phyloP scores from a whole-genome alignment of 2,113 vertebrate species.

The Dipodomys spectabilis region DNA sequence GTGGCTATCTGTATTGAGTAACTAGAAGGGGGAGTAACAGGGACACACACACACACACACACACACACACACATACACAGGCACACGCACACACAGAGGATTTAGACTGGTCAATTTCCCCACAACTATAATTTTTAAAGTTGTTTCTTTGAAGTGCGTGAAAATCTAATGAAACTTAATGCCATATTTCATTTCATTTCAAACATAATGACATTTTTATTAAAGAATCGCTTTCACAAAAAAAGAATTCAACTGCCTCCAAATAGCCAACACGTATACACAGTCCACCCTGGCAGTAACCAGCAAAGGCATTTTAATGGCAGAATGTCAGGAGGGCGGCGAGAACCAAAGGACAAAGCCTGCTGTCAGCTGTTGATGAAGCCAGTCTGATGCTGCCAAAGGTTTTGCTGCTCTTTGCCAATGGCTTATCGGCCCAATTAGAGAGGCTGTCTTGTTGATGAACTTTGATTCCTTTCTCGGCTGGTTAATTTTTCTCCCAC shows the following conservation, averaged over 20 bases:
- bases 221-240: slow-evolving; percentile 22
- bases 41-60: neutral
- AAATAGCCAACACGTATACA: neutral
- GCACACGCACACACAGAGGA: neutral
- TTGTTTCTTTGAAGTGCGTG: neutral
- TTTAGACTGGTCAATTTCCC: neutral
- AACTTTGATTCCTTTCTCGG: slow-evolving; percentile 60
- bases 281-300: neutral
- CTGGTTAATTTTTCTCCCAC: slow-evolving; percentile 43
- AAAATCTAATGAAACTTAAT: neutral
- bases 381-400: slow-evolving; percentile 55
- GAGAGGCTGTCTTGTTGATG: slow-evolving; percentile 34
- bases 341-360: slow-evolving; percentile 54
- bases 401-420: slow-evolving; percentile 18
- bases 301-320: slow-evolving; percentile 60
- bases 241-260: neutral
- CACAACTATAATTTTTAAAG: neutral
- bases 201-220: neutral
- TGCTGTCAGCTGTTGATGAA: slow-evolving; percentile 6
- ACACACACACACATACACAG: neutral
- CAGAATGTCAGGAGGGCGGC: slow-evolving; percentile 8
- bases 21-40: neutral
- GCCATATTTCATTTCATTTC: no score
- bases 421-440: slow-evolving; percentile 63
- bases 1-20: neutral